Percentiles rank a stretch among this genome's conserved stretches.
These are phyloP conservation scores for Mallotus villosus DNA, from an alignment of 2,797 vertebrate species.

Conservation along the genomic window DNA sequence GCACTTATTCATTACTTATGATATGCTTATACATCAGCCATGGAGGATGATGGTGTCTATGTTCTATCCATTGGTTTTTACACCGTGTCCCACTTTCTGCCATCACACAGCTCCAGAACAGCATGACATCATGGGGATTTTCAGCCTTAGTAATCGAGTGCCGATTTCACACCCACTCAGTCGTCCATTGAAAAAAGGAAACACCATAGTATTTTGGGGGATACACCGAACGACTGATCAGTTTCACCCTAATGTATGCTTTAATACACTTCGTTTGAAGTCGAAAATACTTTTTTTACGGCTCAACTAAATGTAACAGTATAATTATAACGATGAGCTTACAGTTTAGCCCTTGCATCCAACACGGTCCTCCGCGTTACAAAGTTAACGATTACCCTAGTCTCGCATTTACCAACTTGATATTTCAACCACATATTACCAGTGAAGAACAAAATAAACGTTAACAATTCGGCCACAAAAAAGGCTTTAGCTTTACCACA, in stretches of 20 bases:
- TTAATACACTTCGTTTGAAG: not conserved
- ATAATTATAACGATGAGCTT: not conserved
- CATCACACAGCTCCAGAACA: slow-evolving; percentile 58
- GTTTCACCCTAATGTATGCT: not conserved
- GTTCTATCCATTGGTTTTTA: slow-evolving; percentile 17
- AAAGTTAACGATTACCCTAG: slow-evolving; percentile 52
- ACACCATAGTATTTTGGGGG: slow-evolving; percentile 50
- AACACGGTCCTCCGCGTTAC: not conserved
- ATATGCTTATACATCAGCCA: no score
- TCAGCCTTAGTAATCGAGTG: slow-evolving; percentile 59
- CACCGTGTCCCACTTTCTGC: slow-evolving; percentile 56
- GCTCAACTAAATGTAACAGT: not conserved
- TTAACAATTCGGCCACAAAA: not conserved
- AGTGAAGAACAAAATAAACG: not conserved
- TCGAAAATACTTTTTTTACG: not conserved
- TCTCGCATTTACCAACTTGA: not conserved
- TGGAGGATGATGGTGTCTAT: not conserved
- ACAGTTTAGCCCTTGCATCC: not conserved
- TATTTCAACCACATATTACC: not conserved
- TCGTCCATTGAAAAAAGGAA: slow-evolving; percentile 67
- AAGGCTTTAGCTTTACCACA: not conserved
- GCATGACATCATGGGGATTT: slow-evolving; percentile 77
- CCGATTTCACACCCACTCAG: slow-evolving; percentile 42
- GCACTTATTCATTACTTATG: not conserved
- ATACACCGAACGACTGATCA: not conserved